Base-by-base conservation (phyloP, 2,888 invertebrate species). In the Steinernema carpocapsae region DNA sequence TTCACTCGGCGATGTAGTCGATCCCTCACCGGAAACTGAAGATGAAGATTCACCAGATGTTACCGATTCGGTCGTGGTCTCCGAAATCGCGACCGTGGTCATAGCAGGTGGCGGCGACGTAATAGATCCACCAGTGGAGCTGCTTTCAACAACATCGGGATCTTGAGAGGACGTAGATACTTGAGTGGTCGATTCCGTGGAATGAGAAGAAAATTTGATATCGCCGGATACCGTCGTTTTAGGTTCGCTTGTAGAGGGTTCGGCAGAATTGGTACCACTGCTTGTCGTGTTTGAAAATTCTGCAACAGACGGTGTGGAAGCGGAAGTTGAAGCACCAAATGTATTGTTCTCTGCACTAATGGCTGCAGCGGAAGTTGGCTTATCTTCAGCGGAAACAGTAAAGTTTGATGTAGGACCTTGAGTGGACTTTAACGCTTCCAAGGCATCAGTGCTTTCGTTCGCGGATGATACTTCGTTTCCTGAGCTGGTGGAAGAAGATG, bases 21-120 rank as follows among this genome's bases (percentile, higher is more conserved):
- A 24, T 1, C 19, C 12, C 22, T 64, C 32, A n/a, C 17, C 24
- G n/a, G 43, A 22, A 10, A 4, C 51, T 14, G 46, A n/a, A 4
- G 74, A 73, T 19, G 71, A 32, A 14, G 73, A 14, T 43, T 26
- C 48, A 6, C n/a, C 43, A 19, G 71, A 24, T 29, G 74, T 74
- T 2, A 51, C 26, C 37, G 72, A 24, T 19, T 51, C 51, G 12
- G 19, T 51, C 19, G 51, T 14, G 6, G 51, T 51, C 19, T 10
- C 10, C 10, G 51, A n/a, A 10, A 19, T 10, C n/a, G 43, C 43
- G 43, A 43, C 43, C 43, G 7, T 14, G 43, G 10, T 43, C 10
- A 14, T 43, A 14, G 14, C 43, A 12, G 43, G 43, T 7, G 43
- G 14, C 14, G 14, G 10, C 10, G 43, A 12, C 7, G 43, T 43